These are phyloP conservation scores for Episyrphus balteatus DNA, from an alignment of 1,140 invertebrate genomes.

Conservation along the genomic window DNA sequence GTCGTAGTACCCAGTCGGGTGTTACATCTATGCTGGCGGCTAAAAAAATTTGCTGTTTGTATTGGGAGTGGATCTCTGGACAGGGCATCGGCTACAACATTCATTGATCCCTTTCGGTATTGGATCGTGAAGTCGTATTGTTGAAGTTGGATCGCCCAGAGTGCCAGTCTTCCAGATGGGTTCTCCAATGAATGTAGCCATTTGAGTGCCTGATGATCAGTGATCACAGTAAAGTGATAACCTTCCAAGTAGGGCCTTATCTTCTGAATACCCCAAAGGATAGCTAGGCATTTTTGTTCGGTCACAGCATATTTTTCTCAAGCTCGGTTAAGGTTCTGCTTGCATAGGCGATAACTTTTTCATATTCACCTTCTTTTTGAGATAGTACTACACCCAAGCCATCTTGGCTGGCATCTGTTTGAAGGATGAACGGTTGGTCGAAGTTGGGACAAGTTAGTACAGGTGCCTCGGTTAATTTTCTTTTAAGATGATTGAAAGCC, in stretches of 20 bases:
- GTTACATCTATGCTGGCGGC: too few species aligned
- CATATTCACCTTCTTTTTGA: constrained; percentile 11
- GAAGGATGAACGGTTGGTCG: constrained; percentile 3
- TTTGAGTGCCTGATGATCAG: constrained; percentile 17
- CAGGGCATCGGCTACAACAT: constrained; percentile 17
- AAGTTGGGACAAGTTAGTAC: constrained; percentile 10
- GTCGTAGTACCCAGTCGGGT: too few species aligned
- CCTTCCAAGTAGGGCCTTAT: constrained; percentile 4
- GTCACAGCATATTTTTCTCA: constrained; percentile 33
- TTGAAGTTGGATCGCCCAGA: constrained; percentile 12
- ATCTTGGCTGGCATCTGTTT: constrained; percentile 6
- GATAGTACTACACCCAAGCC: constrained; percentile 14
- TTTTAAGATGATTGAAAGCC: constrained; percentile 5
- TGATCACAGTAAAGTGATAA: too few species aligned
- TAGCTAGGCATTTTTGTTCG: constrained; percentile 39
- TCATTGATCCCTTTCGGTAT: constrained; percentile 15
- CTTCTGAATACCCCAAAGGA: constrained; percentile 19
- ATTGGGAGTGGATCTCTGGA: constrained; percentile 9
- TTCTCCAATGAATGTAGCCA: constrained; percentile 32
- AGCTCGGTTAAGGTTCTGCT: not conserved
- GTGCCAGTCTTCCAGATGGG: constrained; percentile 12
- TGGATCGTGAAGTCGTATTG: constrained; percentile 11
- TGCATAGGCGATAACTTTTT: constrained; percentile 23
- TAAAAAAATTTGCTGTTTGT: too few species aligned
- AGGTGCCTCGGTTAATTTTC: constrained; percentile 8